phyloP scores from a whole-genome alignment of 1,140 invertebrate genomes.

The Drosophila sturtevanti region DNA sequence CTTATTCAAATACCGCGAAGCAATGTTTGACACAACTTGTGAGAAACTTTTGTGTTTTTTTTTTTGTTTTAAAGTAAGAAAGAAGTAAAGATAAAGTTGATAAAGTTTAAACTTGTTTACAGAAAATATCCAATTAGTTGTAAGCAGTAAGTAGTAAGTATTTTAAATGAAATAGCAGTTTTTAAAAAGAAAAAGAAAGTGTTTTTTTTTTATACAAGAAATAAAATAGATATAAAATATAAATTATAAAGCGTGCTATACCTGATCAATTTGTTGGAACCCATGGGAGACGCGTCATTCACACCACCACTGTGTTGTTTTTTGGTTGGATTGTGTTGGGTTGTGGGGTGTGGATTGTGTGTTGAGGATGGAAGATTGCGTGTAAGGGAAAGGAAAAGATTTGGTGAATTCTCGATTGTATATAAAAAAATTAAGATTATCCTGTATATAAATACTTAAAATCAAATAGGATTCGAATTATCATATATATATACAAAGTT shows the following conservation, averaged over 20 bases:
- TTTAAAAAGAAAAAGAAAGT: slow-evolving; percentile 55
- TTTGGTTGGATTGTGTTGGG: slow-evolving; percentile 50
- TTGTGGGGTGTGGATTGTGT: slow-evolving; percentile 53
- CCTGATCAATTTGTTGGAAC: slow-evolving; percentile 83
- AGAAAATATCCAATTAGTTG: slow-evolving; percentile 63
- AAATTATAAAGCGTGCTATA: slow-evolving; percentile 79
- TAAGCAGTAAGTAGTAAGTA: not conserved
- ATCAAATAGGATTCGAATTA: not conserved
- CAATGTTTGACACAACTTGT: slow-evolving; percentile 82
- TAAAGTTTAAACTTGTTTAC: slow-evolving; percentile 31
- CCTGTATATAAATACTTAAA: slow-evolving; percentile 25
- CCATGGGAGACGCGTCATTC: slow-evolving; percentile 78
- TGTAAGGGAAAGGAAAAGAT: slow-evolving; percentile 69
- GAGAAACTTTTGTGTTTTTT: slow-evolving; percentile 76
- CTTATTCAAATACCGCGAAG: slow-evolving; percentile 82
- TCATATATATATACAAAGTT: not conserved
- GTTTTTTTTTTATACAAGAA: slow-evolving; percentile 38
- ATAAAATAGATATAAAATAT: slow-evolving; percentile 46
- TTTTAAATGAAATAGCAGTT: slow-evolving; percentile 1
- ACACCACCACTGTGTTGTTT: slow-evolving; percentile 77
- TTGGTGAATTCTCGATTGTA: slow-evolving; percentile 56
- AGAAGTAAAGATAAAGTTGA: slow-evolving; percentile 47
- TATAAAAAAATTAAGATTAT: slow-evolving; percentile 25
- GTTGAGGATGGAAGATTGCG: slow-evolving; percentile 50
- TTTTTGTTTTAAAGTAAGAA: slow-evolving; percentile 56